Evolutionary conservation across 2,113 vertebrate species (phyloP).

Genomic region (Martes martes): DNA sequence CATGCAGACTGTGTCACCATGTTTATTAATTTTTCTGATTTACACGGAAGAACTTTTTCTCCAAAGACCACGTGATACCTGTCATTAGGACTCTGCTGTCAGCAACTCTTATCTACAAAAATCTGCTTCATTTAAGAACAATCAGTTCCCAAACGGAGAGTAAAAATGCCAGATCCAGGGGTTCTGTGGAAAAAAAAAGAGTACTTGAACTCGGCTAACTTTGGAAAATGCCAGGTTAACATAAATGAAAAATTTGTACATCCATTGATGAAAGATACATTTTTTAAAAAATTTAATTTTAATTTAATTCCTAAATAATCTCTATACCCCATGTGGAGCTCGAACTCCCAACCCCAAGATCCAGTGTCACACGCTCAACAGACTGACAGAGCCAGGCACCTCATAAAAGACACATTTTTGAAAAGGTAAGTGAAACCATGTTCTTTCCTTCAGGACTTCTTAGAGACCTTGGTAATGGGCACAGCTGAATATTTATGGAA

Average conservation of each 20-base stretch:
- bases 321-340: neutral
- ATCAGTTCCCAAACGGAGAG: neutral
- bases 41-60: constrained; percentile 44
- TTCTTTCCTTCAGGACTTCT: neutral
- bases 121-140: constrained; percentile 28
- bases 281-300: neutral
- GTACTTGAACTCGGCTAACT: neutral
- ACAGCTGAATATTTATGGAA: neutral
- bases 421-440: neutral
- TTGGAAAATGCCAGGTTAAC: neutral
- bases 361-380: neutral
- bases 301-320: neutral
- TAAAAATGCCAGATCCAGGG: neutral
- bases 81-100: constrained; percentile 33
- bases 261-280: neutral
- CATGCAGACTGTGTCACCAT: neutral
- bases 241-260: neutral
- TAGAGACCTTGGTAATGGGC: neutral
- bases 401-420: neutral
- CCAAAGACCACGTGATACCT: neutral
- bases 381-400: neutral
- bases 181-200: neutral
- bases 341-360: neutral
- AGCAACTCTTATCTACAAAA: constrained; percentile 43
- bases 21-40: constrained; percentile 70